Percentiles rank a stretch among this genome's conserved stretches.
Evolutionary conservation across 2,113 vertebrate species (phyloP).

Genomic region (Chloebia gouldiae): DNA sequence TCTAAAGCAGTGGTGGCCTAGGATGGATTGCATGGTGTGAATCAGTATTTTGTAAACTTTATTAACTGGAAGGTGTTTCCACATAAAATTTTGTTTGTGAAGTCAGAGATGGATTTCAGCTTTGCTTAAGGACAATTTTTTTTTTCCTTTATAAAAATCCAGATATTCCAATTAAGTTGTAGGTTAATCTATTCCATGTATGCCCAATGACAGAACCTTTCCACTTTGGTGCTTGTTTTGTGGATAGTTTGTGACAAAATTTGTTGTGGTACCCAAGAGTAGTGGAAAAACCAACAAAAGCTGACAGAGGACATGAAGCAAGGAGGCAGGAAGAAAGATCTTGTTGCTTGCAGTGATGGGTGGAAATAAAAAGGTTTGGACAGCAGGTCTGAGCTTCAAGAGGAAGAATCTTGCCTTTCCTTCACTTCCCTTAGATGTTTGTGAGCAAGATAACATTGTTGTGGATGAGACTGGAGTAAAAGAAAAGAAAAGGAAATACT

Average conservation of each 20-base stretch:
- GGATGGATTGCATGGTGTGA: neutral
- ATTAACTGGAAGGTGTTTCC: neutral
- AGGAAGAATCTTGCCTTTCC: neutral
- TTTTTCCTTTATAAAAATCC: neutral
- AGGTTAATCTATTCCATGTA: neutral
- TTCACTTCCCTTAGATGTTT: neutral
- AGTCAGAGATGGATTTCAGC: neutral
- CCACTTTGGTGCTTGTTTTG: neutral
- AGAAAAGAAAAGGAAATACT: neutral
- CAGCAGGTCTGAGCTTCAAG: neutral
- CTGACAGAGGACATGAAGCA: neutral
- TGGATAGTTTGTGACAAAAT: neutral
- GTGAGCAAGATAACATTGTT: neutral
- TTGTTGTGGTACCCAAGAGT: neutral
- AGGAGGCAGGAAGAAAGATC: neutral
- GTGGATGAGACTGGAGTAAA: neutral
- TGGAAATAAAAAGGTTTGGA: neutral
- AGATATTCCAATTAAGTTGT: neutral
- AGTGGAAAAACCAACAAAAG: neutral
- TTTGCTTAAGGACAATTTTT: neutral
- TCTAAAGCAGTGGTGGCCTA: neutral
- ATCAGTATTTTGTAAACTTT: neutral
- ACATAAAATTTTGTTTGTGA: neutral
- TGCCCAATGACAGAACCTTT: neutral
- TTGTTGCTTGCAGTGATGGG: neutral